Conservation (phyloP, 1,140 invertebrate genomes). For the Ladona fulva region DNA sequence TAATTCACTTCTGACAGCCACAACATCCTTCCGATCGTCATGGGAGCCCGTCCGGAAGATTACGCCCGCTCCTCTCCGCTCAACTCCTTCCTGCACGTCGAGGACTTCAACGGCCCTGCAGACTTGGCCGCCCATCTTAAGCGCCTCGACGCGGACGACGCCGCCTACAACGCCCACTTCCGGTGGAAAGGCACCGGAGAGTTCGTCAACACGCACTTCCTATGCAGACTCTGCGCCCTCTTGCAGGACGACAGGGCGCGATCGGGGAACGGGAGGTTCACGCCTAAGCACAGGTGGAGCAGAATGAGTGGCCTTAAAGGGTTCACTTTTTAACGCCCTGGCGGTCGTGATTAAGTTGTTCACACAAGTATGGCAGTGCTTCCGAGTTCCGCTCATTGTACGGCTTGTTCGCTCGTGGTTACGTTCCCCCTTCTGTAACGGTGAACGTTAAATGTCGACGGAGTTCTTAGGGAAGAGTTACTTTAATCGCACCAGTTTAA, state of each 20-base stretch:
- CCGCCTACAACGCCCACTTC: conserved; percentile 87
- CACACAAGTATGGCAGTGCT: too few species aligned
- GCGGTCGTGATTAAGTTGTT: too few species aligned
- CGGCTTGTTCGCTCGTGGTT: too few species aligned
- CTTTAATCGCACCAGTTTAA: too few species aligned
- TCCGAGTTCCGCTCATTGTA: too few species aligned
- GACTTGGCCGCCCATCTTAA: conserved; percentile 79
- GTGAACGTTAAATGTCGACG: too few species aligned
- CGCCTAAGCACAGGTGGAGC: conserved; percentile 19
- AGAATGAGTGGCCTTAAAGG: too few species aligned
- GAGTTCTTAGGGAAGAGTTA: too few species aligned
- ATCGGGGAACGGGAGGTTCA: conserved; percentile 11
- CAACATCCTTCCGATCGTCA: conserved; percentile 84
- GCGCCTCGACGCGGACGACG: conserved; percentile 72
- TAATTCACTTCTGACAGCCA: conserved; percentile 49
- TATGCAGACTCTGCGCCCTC: conserved; percentile 88
- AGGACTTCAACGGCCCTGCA: conserved; percentile 80
- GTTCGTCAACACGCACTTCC: conserved; percentile 91
- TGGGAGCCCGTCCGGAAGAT: conserved; percentile 86
- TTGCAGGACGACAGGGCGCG: conserved; percentile 54
- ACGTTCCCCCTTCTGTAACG: too few species aligned
- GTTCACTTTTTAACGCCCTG: too few species aligned
- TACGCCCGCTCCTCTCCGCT: conserved; percentile 79
- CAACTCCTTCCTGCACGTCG: conserved; percentile 85
- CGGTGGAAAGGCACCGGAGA: conserved; percentile 83